Conservation (phyloP, 2,888 invertebrate genomes). For the Drosophila meridionalis region DNA sequence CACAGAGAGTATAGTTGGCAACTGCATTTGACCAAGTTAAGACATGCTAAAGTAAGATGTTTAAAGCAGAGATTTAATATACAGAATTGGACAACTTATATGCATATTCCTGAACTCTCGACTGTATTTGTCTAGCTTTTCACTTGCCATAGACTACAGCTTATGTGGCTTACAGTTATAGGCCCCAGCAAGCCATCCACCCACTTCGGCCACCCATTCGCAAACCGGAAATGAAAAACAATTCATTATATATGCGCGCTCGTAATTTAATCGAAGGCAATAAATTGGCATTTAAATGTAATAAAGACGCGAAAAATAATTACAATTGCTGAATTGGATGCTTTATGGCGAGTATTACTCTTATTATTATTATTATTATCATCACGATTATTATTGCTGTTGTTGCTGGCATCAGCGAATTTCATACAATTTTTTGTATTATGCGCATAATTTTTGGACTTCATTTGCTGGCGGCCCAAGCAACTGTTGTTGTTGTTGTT, state of each 20-base stretch:
- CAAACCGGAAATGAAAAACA: slow-evolving; percentile 34
- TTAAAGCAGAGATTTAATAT: neutral
- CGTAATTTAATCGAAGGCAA: slow-evolving; percentile 78
- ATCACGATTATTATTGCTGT: slow-evolving; percentile 24
- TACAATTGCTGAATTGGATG: slow-evolving; percentile 56
- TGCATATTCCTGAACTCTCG: neutral
- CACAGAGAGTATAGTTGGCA: neutral
- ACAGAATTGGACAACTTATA: neutral
- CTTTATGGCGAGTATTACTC: slow-evolving; percentile 56
- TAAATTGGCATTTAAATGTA: slow-evolving; percentile 81
- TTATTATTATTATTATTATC: slow-evolving; percentile 45
- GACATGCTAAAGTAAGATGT: neutral
- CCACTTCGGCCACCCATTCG: neutral
- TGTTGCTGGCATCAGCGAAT: slow-evolving; percentile 37
- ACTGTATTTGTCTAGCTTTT: neutral
- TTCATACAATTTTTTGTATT: slow-evolving; percentile 68
- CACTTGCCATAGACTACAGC: slow-evolving; percentile 16
- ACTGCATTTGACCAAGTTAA: neutral
- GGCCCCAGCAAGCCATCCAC: neutral
- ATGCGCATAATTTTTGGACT: slow-evolving; percentile 74
- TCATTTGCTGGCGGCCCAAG: slow-evolving; percentile 42
- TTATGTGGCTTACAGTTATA: slow-evolving; percentile 22
- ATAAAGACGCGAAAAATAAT: slow-evolving; percentile 78
- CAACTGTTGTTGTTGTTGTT: slow-evolving; percentile 32
- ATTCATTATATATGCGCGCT: slow-evolving; percentile 59